These are phyloP conservation scores for Sarcophaga variegata DNA, from an alignment of 2,888 invertebrate species.

Conservation along the genomic window DNA sequence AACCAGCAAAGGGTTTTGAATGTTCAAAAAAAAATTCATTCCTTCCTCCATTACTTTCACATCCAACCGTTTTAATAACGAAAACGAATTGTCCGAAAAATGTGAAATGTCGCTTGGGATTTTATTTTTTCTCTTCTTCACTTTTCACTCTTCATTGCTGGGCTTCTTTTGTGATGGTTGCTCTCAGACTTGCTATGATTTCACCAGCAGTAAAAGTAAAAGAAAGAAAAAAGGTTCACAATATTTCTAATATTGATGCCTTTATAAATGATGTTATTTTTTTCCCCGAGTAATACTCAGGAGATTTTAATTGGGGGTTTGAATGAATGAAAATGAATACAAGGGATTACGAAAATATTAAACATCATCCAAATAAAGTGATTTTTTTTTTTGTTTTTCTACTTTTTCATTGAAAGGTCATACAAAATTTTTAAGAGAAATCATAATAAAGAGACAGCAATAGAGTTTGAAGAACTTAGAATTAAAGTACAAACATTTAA, in stretches of 20 bases:
- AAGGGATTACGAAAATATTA: slow-evolving; percentile 30
- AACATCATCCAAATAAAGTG: slow-evolving; percentile 32
- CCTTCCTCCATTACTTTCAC: slow-evolving; percentile 50
- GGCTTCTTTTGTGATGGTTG: no score
- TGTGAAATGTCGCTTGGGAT: slow-evolving; percentile 66
- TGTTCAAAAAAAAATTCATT: background rate
- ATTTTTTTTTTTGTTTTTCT: background rate
- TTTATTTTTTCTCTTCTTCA: background rate
- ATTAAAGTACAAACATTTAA: background rate
- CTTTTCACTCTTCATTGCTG: background rate
- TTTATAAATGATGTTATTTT: slow-evolving; percentile 60
- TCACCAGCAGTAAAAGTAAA: no score
- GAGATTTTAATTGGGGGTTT: slow-evolving; percentile 39
- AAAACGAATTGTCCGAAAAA: slow-evolving; percentile 70
- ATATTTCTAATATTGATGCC: slow-evolving; percentile 53
- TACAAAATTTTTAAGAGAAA: background rate
- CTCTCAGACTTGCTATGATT: no score
- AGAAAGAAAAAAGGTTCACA: slow-evolving; percentile 42
- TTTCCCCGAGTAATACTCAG: slow-evolving; percentile 2
- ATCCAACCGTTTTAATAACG: slow-evolving; percentile 60
- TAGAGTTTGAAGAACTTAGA: background rate
- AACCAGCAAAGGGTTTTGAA: background rate
- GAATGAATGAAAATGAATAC: slow-evolving; percentile 1
- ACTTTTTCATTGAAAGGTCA: background rate
- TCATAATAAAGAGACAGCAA: background rate